Base-by-base conservation (phyloP, 2,797 vertebrate species). In the Phalanger gymnotis region DNA sequence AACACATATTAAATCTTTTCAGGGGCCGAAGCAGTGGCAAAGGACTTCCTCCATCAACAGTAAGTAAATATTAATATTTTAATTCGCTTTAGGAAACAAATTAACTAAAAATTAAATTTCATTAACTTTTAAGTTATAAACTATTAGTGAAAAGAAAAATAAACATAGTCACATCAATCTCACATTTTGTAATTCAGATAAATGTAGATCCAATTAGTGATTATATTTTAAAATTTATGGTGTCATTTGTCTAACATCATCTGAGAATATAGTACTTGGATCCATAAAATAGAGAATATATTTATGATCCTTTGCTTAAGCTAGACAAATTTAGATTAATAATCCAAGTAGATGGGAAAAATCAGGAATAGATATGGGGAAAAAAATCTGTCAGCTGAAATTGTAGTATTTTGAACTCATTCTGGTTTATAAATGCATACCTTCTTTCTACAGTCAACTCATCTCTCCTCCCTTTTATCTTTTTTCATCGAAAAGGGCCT, bases 21-120 rank as follows among this genome's bases (percentile, higher is more conserved):
- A 99, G 99, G 99, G 99, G 99, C 97, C 99, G 99, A 98, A 99
- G 99, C 99, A 99, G 99, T 98, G 99, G 99, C 98, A 99, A 99
- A 99, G 99, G 99, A 98, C 99, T 99, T 13, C 98, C 98, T 96
- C 99, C 99, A 90, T 98, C 99, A 97, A 98, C 99, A 92, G 99
- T 99, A 98, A 99, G 99, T 99, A 95, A 96, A 30, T 56, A 61
- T 95, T 2, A 95, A 19, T 96, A 28, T 93, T 96, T 40, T 81
- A 81, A 92, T 40, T 96, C 95, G 9, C 94, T 96, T 40, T 95
- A 14, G 34, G 66, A 95, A 94, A 94, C 87, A 89, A 93, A 40
- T 14, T 93, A 94, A 95, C 3, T 57, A 58, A 96, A 96, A 91
- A 53, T n/a, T 81, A 81, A 53, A 52, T 90, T 90, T 90, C 47